Base-by-base conservation (phyloP, 1,140 invertebrate species). In the Zaprionus taronus region DNA sequence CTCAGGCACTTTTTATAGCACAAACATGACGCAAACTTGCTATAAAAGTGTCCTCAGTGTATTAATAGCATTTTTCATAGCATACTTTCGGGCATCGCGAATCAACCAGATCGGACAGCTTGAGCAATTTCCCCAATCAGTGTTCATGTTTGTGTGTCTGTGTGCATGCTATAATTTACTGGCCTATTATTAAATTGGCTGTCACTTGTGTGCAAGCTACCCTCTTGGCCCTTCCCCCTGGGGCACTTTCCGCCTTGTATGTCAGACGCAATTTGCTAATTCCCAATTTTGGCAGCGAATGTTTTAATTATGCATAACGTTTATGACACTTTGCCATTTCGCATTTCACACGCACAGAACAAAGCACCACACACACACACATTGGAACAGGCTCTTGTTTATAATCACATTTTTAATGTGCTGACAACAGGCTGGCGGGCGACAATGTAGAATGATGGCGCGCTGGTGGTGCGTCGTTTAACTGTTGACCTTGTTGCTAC, bases 371-470 rank as follows among this genome's bases (percentile, higher is more conserved):
- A 60, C 61, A 63, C 36, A 67, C 56, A 61, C 62, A 51, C 47
- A 15, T 28, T 22, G 44, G 47, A 34, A 41, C 36, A 65, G 26
- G 60, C 61, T 75, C 67, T 57, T 44, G 57, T 44, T 72, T 53
- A 79, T 89, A 89, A 89, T 89, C 72, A 77, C 85, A 89, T 89
- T 89, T 79, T 80, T 75, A 81, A 84, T 81, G 72, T 79, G 84
- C 36, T 89, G 36, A 38, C 51, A 80, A 81, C 73, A 80, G 78
- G 49, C 71, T 68, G 49, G 34, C 58, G 69, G 47, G 63, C 44
- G 63, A 60, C 60, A 67, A 36, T 71, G 51, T 55, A 55, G 60
- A 72, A 72, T n/a, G n/a, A 63, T 68, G 53, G 60, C 49, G 51
- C 36, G 20, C 14, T 63, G 31, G 31, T 31, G 31, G 31, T 34